A percentile compares a stretch with the other conserved stretches of the same genome.
Evolutionary conservation across 1,140 invertebrate genomes (phyloP).

Genomic region (Aleiodes sp.): DNA sequence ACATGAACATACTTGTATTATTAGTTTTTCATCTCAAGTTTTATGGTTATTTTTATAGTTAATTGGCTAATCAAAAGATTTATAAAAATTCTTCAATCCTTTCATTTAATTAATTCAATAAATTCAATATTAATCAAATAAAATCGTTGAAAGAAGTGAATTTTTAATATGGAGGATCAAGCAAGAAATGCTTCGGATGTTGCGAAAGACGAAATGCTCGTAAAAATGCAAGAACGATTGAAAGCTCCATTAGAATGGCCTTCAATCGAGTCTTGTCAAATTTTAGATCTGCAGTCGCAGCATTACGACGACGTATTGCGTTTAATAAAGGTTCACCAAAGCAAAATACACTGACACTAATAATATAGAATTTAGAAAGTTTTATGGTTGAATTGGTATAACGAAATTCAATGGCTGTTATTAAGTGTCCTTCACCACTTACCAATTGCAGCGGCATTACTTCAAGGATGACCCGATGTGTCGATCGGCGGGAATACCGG

Average conservation of each 20-base stretch:
- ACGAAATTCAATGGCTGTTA: neutral
- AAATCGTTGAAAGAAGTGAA: no score
- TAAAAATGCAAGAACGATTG: constrained; percentile 53
- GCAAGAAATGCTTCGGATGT: neutral
- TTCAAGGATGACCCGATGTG: constrained; percentile 65
- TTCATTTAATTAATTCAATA: no score
- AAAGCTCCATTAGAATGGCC: constrained; percentile 70
- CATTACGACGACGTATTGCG: constrained; percentile 68
- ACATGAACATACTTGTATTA: no score
- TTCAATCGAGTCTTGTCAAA: constrained; percentile 63
- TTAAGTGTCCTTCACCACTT: constrained; percentile 10
- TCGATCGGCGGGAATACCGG: constrained; percentile 57
- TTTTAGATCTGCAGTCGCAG: constrained; percentile 69
- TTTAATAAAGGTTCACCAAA: constrained; percentile 65
- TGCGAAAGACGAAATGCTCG: constrained; percentile 28
- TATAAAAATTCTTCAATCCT: no score
- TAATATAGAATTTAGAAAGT: constrained; percentile 50
- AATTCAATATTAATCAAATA: no score
- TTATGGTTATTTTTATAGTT: no score
- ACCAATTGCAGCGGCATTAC: constrained; percentile 61
- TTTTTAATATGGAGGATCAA: neutral
- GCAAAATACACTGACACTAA: neutral
- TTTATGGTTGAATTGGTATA: no score
- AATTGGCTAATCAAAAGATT: no score
- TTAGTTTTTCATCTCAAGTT: no score